Conservation (phyloP, 1,140 invertebrate genomes). For the Cotesia chilonis region DNA sequence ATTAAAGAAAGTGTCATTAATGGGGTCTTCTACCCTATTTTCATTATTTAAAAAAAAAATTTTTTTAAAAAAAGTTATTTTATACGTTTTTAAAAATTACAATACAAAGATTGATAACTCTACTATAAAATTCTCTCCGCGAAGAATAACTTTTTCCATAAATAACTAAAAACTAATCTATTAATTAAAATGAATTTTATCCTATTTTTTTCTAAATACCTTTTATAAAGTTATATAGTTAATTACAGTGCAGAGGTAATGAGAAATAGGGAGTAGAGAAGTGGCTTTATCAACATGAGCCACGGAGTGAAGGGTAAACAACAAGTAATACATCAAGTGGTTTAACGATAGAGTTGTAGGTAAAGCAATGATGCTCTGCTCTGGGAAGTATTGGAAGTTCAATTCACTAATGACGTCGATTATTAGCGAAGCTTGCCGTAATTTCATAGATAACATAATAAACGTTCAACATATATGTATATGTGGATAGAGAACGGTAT, state of each 20-base stretch:
- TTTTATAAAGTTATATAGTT: conserved; percentile 22
- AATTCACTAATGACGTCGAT: conserved; percentile 19
- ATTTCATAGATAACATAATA: conserved; percentile 1
- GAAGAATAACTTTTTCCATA: too few relatives aligned
- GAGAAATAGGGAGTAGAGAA: conserved; percentile 36
- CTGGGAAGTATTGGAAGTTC: not conserved
- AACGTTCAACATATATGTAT: not conserved
- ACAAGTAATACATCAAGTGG: conserved; percentile 15
- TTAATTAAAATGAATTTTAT: too few relatives aligned
- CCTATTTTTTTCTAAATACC: conserved; percentile 27
- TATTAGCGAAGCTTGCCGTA: conserved; percentile 1
- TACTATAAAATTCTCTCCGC: too few relatives aligned
- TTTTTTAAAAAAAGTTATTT: too few relatives aligned
- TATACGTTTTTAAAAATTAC: too few relatives aligned
- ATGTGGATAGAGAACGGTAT: not conserved
- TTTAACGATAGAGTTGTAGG: not conserved
- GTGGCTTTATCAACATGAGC: conserved; percentile 25
- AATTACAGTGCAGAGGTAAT: conserved; percentile 48
- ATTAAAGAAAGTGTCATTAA: too few relatives aligned
- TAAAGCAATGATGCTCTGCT: conserved; percentile 14
- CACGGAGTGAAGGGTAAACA: conserved; percentile 36
- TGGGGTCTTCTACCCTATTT: too few relatives aligned
- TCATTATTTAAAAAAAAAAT: too few relatives aligned
- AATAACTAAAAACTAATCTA: too few relatives aligned
- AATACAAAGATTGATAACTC: too few relatives aligned